Evolutionary conservation across 2,797 vertebrate genomes (phyloP).

Genomic region (Pogoniulus pusillus): DNA sequence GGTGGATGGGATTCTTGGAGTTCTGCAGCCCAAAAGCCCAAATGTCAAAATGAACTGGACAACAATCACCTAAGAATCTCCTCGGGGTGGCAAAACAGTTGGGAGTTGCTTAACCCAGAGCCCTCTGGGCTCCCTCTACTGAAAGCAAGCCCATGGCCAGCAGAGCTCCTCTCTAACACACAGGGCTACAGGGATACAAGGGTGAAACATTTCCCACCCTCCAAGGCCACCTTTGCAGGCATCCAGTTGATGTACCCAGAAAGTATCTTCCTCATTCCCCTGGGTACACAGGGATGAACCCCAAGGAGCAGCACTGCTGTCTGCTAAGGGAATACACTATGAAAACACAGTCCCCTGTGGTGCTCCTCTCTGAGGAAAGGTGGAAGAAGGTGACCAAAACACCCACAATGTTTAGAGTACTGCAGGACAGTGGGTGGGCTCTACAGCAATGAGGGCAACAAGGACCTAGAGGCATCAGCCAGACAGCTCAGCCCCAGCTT

Average conservation of each 20-base stretch:
- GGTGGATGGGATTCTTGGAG: conserved; percentile 80
- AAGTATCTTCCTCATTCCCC: rapidly evolving
- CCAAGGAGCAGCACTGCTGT: not conserved
- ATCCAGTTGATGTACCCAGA: not conserved
- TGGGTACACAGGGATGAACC: not conserved
- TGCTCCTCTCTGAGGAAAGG: not conserved
- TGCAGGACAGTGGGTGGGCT: not conserved
- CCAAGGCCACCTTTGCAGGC: not conserved
- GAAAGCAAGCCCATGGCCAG: rapidly evolving
- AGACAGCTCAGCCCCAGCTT: not conserved
- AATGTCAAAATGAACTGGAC: not conserved
- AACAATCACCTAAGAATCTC: not conserved
- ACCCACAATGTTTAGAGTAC: not conserved
- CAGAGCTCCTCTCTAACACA: not conserved
- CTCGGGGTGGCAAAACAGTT: not conserved
- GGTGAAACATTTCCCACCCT: not conserved
- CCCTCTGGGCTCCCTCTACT: not conserved
- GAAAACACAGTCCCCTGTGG: not conserved
- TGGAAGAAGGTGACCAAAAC: not conserved
- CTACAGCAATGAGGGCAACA: not conserved
- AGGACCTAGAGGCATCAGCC: not conserved
- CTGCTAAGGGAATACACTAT: not conserved
- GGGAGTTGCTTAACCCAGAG: not conserved
- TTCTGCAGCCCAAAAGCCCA: conserved; percentile 71
- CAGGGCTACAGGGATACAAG: not conserved